phyloP scores from a whole-genome alignment of 92 coral and sea anemone species.

The Nematostella vectensis region DNA sequence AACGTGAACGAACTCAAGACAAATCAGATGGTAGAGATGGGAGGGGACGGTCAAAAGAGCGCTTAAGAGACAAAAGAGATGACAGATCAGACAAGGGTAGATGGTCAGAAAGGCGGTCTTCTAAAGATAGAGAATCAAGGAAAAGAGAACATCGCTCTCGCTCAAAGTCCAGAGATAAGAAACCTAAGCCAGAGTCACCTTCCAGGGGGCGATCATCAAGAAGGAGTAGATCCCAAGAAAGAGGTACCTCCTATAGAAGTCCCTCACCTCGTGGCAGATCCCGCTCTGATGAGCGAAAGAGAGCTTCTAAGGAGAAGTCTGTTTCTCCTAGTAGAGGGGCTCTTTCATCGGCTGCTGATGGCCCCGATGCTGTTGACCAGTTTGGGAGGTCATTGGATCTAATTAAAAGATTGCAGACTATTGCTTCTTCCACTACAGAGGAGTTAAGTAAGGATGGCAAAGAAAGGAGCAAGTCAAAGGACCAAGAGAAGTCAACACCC shows the following conservation, averaged over 20 bases:
- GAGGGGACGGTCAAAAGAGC: not conserved
- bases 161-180: constrained; percentile 27
- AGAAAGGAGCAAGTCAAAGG: not conserved
- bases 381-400: not conserved
- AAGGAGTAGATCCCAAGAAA: constrained; percentile 7
- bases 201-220: constrained; percentile 47
- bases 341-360: not conserved
- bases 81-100: constrained; percentile 13
- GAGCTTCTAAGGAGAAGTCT: not conserved
- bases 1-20: not conserved
- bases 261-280: constrained; percentile 10
- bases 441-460: not conserved
- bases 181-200: not conserved
- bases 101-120: constrained; percentile 17
- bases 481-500: not conserved
- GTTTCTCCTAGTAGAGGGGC: not conserved
- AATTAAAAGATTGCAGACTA: not conserved
- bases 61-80: not conserved
- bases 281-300: not conserved
- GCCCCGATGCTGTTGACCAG: not conserved
- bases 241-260: constrained; percentile 9
- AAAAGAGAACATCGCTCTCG: constrained; percentile 11
- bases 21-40: not conserved
- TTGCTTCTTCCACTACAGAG: not conserved
- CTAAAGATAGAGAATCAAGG: constrained; percentile 17